Evolutionary conservation across 2,888 invertebrate species (phyloP).

Genomic region (Drosophila nr. perissopoda): DNA sequence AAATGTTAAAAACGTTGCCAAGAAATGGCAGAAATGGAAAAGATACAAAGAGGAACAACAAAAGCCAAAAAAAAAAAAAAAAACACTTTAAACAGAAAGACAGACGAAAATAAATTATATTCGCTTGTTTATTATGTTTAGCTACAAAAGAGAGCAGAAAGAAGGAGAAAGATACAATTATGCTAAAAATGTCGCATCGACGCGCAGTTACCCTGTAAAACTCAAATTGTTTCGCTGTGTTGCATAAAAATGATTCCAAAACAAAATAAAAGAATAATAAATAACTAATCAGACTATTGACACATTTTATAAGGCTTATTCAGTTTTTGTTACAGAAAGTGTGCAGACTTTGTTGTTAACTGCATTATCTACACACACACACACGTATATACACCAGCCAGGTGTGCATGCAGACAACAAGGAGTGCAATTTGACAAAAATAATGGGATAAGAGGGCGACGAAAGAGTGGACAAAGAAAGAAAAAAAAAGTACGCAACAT

Average conservation of each 20-base stretch:
- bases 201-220: conserved; percentile 5
- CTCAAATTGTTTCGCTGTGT: not conserved
- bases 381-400: not conserved
- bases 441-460: conserved; percentile 11
- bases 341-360: not conserved
- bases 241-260: not conserved
- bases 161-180: conserved; percentile 1
- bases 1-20: conserved; percentile 54
- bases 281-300: not conserved
- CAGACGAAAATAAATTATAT: conserved; percentile 64
- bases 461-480: conserved; percentile 2
- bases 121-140: conserved; percentile 51
- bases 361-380: not conserved
- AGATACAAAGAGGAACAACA: conserved; percentile 2
- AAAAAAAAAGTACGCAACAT: not conserved
- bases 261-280: not conserved
- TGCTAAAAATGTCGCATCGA: conserved; percentile 11
- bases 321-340: not conserved
- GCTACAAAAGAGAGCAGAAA: conserved; percentile 3
- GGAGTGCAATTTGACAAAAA: conserved; percentile 37
- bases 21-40: conserved; percentile 49
- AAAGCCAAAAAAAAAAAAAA: conserved; percentile 23
- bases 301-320: not conserved
- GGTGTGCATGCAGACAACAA: conserved; percentile 20
- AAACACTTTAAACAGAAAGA: conserved; percentile 15